These are phyloP conservation scores for Eilema depressum DNA, from an alignment of 2,888 invertebrate genomes.

Conservation along the genomic window DNA sequence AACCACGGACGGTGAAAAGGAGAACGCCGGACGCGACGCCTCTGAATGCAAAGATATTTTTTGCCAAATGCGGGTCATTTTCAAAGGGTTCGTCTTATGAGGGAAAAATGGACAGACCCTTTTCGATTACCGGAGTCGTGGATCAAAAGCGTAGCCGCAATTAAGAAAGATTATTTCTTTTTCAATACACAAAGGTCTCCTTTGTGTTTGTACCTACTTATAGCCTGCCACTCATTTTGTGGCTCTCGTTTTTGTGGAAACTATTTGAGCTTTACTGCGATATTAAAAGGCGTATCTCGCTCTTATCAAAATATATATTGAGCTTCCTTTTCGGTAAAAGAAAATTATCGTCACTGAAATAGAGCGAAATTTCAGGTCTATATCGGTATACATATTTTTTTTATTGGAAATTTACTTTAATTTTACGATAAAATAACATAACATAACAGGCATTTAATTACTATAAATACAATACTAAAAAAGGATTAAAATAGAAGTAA, in stretches of 20 bases:
- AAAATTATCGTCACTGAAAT: background rate
- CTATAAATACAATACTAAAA: too few relatives aligned
- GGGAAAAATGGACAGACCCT: slow-evolving; percentile 75
- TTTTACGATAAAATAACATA: too few relatives aligned
- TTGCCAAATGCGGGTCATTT: slow-evolving; percentile 80
- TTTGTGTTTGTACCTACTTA: slow-evolving; percentile 58
- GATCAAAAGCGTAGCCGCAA: slow-evolving; percentile 76
- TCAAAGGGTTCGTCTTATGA: slow-evolving; percentile 81
- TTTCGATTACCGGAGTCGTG: slow-evolving; percentile 79
- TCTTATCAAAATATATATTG: background rate
- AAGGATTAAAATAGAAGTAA: too few relatives aligned
- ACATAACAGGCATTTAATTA: too few relatives aligned
- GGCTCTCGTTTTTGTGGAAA: slow-evolving; percentile 46
- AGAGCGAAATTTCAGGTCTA: too few relatives aligned
- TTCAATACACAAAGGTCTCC: slow-evolving; percentile 56
- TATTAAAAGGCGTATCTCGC: slow-evolving; percentile 19
- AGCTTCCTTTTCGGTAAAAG: background rate
- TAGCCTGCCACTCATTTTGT: slow-evolving; percentile 49
- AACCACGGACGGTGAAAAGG: slow-evolving; percentile 68
- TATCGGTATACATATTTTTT: background rate
- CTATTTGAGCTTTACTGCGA: slow-evolving; percentile 41
- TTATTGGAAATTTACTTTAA: too few relatives aligned
- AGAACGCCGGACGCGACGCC: slow-evolving; percentile 77
- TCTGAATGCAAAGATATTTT: slow-evolving; percentile 85
- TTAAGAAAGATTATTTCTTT: slow-evolving; percentile 75